phyloP scores from a whole-genome alignment of 2,113 vertebrate species.

The Nestor notabilis region DNA sequence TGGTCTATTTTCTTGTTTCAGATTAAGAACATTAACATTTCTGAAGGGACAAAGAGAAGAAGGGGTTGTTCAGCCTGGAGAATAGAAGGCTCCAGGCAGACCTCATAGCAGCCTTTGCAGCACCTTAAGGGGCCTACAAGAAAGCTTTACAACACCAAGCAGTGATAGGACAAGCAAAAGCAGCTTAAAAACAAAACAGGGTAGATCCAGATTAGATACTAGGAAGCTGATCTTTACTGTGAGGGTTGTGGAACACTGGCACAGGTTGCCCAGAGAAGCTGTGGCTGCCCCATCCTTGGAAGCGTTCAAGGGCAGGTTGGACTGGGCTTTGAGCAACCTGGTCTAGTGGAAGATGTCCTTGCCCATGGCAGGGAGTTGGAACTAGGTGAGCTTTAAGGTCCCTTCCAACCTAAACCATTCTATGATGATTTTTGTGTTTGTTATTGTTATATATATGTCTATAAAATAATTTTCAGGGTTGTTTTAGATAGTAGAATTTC shows the following conservation, averaged over 20 bases:
- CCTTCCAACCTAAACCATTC: background rate
- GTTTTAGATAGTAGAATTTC: background rate
- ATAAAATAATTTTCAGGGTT: background rate
- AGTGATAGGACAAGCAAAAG: background rate
- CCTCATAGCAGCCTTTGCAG: background rate
- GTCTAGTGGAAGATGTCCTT: background rate
- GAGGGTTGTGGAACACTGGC: background rate
- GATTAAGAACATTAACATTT: background rate
- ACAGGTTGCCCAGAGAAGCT: background rate
- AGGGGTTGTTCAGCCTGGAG: background rate
- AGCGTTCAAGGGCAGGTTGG: background rate
- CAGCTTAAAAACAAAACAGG: background rate
- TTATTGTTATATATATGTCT: background rate
- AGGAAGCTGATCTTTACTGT: background rate
- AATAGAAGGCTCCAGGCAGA: background rate
- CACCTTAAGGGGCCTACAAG: background rate
- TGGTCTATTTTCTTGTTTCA: background rate
- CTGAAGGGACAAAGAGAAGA: background rate
- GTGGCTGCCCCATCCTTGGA: background rate
- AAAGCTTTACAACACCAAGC: background rate
- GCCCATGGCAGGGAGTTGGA: background rate
- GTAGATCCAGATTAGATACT: background rate
- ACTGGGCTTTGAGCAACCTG: background rate
- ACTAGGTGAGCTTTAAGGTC: background rate
- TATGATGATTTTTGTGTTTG: background rate